Conservation (phyloP, 35 echinoderm and acorn worm species). For the Ptychodera flava region DNA sequence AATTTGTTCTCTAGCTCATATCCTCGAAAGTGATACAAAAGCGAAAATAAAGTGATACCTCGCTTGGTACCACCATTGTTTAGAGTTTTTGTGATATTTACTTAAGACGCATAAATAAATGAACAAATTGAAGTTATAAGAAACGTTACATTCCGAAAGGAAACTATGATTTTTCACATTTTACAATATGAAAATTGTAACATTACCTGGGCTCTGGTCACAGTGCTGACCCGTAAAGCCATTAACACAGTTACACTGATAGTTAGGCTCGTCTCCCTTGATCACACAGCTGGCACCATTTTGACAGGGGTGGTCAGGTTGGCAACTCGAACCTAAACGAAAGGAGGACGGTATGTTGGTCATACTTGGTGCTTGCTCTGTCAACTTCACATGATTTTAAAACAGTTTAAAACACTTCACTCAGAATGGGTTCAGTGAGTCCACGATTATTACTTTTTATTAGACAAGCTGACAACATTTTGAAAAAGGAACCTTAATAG, state of each 20-base stretch:
- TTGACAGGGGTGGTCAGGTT: not conserved
- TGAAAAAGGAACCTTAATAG: too few species aligned
- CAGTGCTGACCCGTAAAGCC: not conserved
- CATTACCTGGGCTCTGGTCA: not conserved
- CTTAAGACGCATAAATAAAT: too few species aligned
- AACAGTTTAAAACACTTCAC: not conserved
- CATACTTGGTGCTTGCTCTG: not conserved
- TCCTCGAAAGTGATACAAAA: too few species aligned
- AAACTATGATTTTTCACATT: not conserved
- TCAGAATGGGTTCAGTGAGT: not conserved
- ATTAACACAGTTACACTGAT: not conserved
- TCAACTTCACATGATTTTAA: not conserved
- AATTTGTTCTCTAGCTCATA: too few species aligned
- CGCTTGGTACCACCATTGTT: too few species aligned
- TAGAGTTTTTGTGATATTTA: too few species aligned
- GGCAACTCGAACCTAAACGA: not conserved
- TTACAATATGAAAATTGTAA: not conserved
- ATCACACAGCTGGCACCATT: not conserved
- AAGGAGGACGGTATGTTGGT: not conserved
- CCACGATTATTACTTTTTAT: too few species aligned
- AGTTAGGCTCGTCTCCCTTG: not conserved
- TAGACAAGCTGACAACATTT: too few species aligned
- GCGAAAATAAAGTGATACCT: too few species aligned
- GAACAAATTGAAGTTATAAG: not conserved
- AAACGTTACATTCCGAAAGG: not conserved